Percentiles rank a stretch among this genome's conserved stretches.
Evolutionary conservation across 2,113 vertebrate species (phyloP).

Genomic region (Alosa alosa): DNA sequence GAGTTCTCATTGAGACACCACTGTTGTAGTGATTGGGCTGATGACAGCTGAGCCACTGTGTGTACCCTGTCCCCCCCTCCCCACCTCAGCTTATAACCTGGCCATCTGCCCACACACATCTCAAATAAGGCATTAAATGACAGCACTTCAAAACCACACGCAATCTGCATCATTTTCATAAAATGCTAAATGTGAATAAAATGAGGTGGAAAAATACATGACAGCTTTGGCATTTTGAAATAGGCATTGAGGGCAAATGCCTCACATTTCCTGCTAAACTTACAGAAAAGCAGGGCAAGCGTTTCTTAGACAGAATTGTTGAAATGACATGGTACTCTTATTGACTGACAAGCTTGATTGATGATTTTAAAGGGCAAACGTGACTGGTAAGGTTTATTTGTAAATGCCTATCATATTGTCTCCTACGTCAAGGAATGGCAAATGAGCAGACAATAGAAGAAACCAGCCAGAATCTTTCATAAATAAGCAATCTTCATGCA

Average conservation of each 20-base stretch:
- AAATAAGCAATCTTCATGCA: not conserved
- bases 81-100: not conserved
- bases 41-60: not conserved
- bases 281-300: not conserved
- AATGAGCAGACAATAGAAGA: not conserved
- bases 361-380: not conserved
- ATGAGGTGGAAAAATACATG: not conserved
- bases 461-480: not conserved
- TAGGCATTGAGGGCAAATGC: not conserved
- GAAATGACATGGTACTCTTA: not conserved
- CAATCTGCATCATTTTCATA: not conserved
- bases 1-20: not conserved
- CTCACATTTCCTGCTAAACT: not conserved
- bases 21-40: not conserved
- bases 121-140: not conserved
- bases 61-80: not conserved
- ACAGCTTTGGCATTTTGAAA: conserved; percentile 1
- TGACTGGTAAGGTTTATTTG: not conserved
- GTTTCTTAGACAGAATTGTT: not conserved
- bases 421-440: not conserved
- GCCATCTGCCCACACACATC: not conserved
- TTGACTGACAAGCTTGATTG: not conserved
- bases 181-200: conserved; percentile 6
- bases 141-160: not conserved
- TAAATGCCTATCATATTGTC: not conserved